Conservation (phyloP, 2,797 vertebrate species). For the Melanotaenia pygmaea region DNA sequence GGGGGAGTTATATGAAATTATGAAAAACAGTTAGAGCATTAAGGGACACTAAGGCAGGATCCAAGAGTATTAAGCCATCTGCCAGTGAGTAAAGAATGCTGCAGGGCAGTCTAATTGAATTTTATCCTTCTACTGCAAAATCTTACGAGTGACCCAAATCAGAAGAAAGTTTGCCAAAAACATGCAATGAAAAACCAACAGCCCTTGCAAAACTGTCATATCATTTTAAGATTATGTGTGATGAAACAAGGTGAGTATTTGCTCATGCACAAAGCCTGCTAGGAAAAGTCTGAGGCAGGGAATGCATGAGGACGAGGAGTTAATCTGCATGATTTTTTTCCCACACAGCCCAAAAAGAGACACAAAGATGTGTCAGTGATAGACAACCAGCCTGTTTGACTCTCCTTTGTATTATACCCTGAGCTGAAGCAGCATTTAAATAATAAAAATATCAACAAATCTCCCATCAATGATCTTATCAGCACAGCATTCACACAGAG, state of each 20-base stretch:
- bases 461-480: background rate
- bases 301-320: conserved; percentile 9
- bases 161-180: conserved; percentile 65
- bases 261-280: conserved; percentile 40
- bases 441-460: conserved; percentile 1
- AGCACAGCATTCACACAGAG: background rate
- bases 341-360: conserved; percentile 6
- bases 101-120: conserved; percentile 76
- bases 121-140: conserved; percentile 64
- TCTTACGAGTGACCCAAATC: conserved; percentile 75
- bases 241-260: conserved; percentile 57
- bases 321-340: background rate
- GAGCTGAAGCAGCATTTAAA: conserved; percentile 18
- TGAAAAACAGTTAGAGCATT: conserved; percentile 75
- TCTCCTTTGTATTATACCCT: conserved; percentile 14
- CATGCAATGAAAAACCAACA: conserved; percentile 50
- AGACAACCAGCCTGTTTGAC: background rate
- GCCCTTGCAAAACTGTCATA: conserved; percentile 64
- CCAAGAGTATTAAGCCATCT: conserved; percentile 72
- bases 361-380: conserved; percentile 15
- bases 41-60: conserved; percentile 59
- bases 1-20: conserved; percentile 56
- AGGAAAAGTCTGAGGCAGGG: conserved; percentile 24
- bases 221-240: conserved; percentile 52
- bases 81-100: conserved; percentile 68